Evolutionary conservation across 1,140 invertebrate species (phyloP).

Genomic region (Listronotus oregonensis): DNA sequence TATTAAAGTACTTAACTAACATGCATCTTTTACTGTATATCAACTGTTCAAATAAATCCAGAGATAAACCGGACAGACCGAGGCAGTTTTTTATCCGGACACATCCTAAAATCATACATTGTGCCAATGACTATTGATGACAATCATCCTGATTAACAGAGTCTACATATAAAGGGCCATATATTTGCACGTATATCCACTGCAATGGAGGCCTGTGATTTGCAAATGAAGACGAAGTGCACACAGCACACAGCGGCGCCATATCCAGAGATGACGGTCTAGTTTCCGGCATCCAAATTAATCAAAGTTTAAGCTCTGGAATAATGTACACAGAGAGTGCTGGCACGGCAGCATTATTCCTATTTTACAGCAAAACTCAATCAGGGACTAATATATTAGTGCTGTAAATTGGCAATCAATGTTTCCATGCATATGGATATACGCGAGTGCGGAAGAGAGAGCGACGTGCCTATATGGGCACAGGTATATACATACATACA

Average conservation of each 20-base stretch:
- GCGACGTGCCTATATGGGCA: constrained; percentile 17
- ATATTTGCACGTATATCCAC: constrained; percentile 27
- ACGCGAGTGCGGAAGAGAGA: constrained; percentile 36
- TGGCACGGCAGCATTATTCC: constrained; percentile 57
- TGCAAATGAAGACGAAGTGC: constrained; percentile 53
- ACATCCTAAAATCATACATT: constrained; percentile 12
- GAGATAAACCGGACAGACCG: no score
- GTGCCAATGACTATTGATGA: constrained; percentile 39
- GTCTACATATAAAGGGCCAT: constrained; percentile 21
- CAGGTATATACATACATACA: constrained; percentile 31
- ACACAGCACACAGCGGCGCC: constrained; percentile 27
- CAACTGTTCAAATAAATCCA: no score
- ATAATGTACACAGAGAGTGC: constrained; percentile 52
- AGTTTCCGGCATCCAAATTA: constrained; percentile 53
- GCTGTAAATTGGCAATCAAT: constrained; percentile 59
- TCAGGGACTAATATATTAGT: constrained; percentile 59
- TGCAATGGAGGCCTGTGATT: constrained; percentile 23
- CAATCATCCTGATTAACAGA: constrained; percentile 37
- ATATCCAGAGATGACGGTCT: constrained; percentile 39
- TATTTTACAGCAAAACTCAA: constrained; percentile 59
- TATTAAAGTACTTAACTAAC: no score
- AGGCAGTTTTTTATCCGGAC: background rate
- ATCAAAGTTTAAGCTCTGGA: constrained; percentile 58
- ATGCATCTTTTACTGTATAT: no score
- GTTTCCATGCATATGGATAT: constrained; percentile 58